Conservation (phyloP, 1,140 invertebrate genomes). For the Diachasmimorpha longicaudata region DNA sequence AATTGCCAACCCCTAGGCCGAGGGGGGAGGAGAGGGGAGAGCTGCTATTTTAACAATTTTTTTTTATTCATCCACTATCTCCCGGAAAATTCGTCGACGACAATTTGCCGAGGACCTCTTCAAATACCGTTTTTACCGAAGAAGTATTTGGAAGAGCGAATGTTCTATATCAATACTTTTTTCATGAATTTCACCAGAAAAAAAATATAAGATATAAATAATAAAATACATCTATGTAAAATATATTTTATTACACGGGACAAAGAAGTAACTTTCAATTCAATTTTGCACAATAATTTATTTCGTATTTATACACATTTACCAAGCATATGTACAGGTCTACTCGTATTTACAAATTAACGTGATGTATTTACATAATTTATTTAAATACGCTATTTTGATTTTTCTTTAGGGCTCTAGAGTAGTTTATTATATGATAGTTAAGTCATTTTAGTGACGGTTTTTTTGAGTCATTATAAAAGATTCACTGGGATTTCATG, state of each 20-base stretch:
- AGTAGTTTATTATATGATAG: too few species aligned
- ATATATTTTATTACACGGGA: too few species aligned
- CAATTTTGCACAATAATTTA: slow-evolving; percentile 52
- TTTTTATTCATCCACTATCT: neutral
- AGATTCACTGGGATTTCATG: neutral
- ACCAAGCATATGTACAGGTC: slow-evolving; percentile 41
- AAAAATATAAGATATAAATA: too few species aligned
- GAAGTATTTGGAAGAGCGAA: neutral
- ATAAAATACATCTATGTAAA: too few species aligned
- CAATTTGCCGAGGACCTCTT: neutral
- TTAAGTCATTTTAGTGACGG: too few species aligned
- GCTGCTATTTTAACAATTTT: neutral
- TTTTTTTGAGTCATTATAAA: neutral
- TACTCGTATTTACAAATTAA: slow-evolving; percentile 43
- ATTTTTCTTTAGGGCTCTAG: neutral
- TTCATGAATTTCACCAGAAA: too few species aligned
- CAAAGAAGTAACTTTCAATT: too few species aligned
- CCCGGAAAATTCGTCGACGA: neutral
- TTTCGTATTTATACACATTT: slow-evolving; percentile 51
- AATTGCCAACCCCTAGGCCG: slow-evolving; percentile 9
- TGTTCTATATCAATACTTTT: neutral
- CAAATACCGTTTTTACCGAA: neutral
- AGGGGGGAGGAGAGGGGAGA: neutral
- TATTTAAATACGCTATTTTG: slow-evolving; percentile 1
- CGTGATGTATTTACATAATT: slow-evolving; percentile 46